Conservation (phyloP, 1,140 invertebrate genomes). For the Drosophila bipectinata region DNA sequence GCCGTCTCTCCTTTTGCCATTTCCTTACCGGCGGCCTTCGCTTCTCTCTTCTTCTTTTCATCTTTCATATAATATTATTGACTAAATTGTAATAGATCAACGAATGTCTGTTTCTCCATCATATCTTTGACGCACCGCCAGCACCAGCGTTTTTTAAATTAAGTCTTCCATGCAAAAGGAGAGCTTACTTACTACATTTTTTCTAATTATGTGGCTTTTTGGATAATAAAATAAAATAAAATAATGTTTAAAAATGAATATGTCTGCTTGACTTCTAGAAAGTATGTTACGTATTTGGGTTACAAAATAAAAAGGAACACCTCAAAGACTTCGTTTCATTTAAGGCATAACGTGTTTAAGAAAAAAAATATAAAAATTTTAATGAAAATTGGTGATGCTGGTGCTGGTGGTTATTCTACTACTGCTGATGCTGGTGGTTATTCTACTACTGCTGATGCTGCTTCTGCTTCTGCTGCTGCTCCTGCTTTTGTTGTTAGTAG, state of each 20-base stretch:
- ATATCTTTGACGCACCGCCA: slow-evolving; percentile 28
- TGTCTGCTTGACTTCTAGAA: too few species aligned
- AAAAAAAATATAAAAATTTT: neutral
- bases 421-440: slow-evolving; percentile 1
- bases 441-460: neutral
- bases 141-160: neutral
- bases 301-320: neutral
- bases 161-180: neutral
- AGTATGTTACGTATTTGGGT: neutral
- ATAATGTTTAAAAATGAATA: too few species aligned
- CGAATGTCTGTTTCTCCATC: slow-evolving; percentile 71
- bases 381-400: slow-evolving; percentile 2
- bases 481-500: slow-evolving; percentile 14
- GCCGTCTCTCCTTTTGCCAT: neutral
- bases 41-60: slow-evolving; percentile 4
- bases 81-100: slow-evolving; percentile 77
- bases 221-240: neutral
- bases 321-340: neutral
- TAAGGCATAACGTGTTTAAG: neutral
- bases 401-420: slow-evolving; percentile 3
- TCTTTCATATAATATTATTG: slow-evolving; percentile 69
- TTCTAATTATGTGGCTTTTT: neutral
- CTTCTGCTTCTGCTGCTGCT: neutral
- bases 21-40: neutral
- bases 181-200: neutral